A percentile compares a stretch with the other conserved stretches of the same genome.
These are phyloP conservation scores for Eclectus roratus DNA, from an alignment of 2,113 vertebrate species.

Conservation along the genomic window DNA sequence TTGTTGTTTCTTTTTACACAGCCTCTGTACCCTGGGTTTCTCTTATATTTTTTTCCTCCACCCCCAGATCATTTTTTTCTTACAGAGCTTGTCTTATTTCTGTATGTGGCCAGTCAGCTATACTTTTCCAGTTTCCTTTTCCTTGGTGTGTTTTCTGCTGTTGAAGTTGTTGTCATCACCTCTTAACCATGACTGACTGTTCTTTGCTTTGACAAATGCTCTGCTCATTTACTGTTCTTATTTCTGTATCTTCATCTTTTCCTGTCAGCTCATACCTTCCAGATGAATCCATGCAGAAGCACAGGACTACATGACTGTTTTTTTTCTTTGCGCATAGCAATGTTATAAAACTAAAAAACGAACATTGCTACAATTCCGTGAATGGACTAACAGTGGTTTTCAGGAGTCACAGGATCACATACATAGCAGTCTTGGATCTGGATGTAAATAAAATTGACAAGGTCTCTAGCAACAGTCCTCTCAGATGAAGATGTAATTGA, in stretches of 20 bases:
- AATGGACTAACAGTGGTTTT: fast-evolving
- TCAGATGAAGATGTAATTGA: background rate
- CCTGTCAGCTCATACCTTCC: background rate
- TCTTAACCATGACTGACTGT: background rate
- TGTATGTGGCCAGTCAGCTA: background rate
- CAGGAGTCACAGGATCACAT: background rate
- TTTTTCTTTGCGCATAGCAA: background rate
- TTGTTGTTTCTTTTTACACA: background rate
- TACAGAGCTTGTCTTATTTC: background rate
- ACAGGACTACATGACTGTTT: background rate
- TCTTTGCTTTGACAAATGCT: background rate
- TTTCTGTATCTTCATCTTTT: background rate
- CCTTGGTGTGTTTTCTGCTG: background rate
- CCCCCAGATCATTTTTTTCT: fast-evolving
- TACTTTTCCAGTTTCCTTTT: background rate
- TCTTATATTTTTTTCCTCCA: background rate
- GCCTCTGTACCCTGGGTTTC: background rate
- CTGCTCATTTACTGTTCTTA: background rate
- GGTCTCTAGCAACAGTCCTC: background rate
- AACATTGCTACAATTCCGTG: background rate
- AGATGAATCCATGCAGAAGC: background rate
- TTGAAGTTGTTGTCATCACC: background rate
- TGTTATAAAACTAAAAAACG: background rate
- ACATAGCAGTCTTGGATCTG: fast-evolving
- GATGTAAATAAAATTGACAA: background rate